Percentiles rank a stretch among this genome's conserved stretches.
Conservation (phyloP, 2,113 vertebrate genomes). For the Prionailurus viverrinus region DNA sequence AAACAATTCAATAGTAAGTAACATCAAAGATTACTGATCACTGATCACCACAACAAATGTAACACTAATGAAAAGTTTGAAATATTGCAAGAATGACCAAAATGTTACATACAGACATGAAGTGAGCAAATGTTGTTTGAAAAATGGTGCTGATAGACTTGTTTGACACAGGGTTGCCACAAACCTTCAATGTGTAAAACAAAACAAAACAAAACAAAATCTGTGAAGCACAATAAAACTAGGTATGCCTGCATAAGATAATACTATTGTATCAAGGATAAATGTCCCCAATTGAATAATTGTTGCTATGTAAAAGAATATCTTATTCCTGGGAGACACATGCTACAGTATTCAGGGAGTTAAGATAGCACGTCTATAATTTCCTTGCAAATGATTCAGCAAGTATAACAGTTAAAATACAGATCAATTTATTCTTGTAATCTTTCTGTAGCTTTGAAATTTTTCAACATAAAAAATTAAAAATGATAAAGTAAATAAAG, state of each 20-base stretch:
- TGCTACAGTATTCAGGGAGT: background rate
- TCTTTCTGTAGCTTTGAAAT: background rate
- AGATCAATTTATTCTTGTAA: slow-evolving; percentile 37
- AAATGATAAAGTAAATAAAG: slow-evolving; percentile 9
- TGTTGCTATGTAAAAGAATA: background rate
- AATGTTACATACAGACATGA: background rate
- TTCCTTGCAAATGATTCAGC: background rate
- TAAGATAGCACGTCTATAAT: background rate
- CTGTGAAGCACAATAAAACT: background rate
- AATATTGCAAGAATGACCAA: background rate
- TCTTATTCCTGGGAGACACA: background rate
- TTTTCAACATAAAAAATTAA: background rate
- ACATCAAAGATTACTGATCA: background rate
- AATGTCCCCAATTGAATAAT: background rate
- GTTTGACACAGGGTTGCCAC: background rate
- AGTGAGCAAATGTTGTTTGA: background rate
- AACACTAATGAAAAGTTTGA: background rate
- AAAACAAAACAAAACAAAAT: background rate
- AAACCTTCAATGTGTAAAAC: background rate
- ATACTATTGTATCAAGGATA: background rate
- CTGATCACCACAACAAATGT: background rate
- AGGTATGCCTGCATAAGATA: background rate
- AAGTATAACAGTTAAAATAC: slow-evolving; percentile 3
- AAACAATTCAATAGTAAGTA: background rate
- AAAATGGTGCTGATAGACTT: background rate